Conservation (phyloP, 2,888 invertebrate genomes). For the Thera obeliscata region DNA sequence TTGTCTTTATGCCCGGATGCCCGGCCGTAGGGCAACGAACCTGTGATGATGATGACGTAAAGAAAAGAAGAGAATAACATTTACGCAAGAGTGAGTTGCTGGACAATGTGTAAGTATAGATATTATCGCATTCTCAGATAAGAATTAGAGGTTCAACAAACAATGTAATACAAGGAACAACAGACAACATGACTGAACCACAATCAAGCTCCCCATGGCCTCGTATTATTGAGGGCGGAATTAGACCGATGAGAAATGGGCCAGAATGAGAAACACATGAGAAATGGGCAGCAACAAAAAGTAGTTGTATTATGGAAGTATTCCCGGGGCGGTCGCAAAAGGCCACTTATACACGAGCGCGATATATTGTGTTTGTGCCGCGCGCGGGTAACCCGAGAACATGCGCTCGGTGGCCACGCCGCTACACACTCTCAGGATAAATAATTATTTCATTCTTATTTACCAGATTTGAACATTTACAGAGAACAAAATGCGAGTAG, state of each 20-base stretch:
- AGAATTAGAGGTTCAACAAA: neutral
- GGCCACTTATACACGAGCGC: slow-evolving; percentile 31
- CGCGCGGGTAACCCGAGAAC: slow-evolving; percentile 12
- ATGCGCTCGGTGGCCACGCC: neutral
- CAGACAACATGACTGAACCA: slow-evolving; percentile 4
- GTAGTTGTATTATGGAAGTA: slow-evolving; percentile 38
- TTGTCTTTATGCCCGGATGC: too few relatives aligned
- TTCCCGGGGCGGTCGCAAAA: slow-evolving; percentile 39
- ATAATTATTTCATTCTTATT: neutral
- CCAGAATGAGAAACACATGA: slow-evolving; percentile 38
- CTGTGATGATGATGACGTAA: too few relatives aligned
- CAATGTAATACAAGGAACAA: neutral
- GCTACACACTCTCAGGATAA: slow-evolving; percentile 1
- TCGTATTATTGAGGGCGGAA: slow-evolving; percentile 27
- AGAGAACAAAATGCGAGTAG: too few relatives aligned
- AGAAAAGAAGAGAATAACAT: too few relatives aligned
- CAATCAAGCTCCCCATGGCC: slow-evolving; percentile 13
- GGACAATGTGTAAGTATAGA: too few relatives aligned
- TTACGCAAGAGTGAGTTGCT: too few relatives aligned
- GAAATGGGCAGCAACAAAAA: slow-evolving; percentile 41
- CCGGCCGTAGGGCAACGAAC: too few relatives aligned
- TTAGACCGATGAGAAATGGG: slow-evolving; percentile 36
- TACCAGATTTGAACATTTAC: too few relatives aligned
- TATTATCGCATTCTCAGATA: neutral
- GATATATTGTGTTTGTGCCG: slow-evolving; percentile 31